phyloP scores from a whole-genome alignment of 1,140 invertebrate species.

The Trichomalopsis sarcophagae region DNA sequence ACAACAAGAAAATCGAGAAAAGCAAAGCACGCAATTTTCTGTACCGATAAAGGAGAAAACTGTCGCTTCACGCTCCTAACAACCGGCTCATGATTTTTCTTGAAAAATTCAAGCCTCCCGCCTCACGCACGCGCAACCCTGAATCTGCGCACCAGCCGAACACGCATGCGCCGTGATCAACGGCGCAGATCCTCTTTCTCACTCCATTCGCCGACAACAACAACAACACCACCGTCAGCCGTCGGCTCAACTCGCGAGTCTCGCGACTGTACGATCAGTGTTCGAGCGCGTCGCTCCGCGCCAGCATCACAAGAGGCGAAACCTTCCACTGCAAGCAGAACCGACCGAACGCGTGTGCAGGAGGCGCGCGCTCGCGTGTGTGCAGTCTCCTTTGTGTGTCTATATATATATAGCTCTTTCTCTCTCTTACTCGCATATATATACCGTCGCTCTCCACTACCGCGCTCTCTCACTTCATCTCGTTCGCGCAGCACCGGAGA shows the following conservation, averaged over 20 bases:
- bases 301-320: slow-evolving; percentile 3
- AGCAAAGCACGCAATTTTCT: too few species aligned
- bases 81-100: too few species aligned
- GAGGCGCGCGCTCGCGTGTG: slow-evolving; percentile 1
- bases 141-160: background rate
- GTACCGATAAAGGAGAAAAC: too few species aligned
- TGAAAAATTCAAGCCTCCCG: too few species aligned
- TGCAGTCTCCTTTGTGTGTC: background rate
- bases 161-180: background rate
- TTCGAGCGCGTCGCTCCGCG: slow-evolving; percentile 44
- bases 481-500: too few species aligned
- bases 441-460: too few species aligned
- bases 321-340: background rate
- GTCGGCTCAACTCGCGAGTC: background rate
- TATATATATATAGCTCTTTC: too few species aligned
- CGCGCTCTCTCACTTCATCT: background rate
- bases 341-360: background rate
- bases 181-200: background rate
- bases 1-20: too few species aligned
- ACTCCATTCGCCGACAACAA: background rate
- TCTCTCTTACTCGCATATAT: background rate
- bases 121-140: background rate
- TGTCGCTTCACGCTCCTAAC: too few species aligned
- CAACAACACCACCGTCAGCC: background rate
- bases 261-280: background rate